A percentile compares a stretch with the other conserved stretches of the same genome.
Evolutionary conservation across 2,888 invertebrate genomes (phyloP).

Genomic region (Drosophila kanekoi): DNA sequence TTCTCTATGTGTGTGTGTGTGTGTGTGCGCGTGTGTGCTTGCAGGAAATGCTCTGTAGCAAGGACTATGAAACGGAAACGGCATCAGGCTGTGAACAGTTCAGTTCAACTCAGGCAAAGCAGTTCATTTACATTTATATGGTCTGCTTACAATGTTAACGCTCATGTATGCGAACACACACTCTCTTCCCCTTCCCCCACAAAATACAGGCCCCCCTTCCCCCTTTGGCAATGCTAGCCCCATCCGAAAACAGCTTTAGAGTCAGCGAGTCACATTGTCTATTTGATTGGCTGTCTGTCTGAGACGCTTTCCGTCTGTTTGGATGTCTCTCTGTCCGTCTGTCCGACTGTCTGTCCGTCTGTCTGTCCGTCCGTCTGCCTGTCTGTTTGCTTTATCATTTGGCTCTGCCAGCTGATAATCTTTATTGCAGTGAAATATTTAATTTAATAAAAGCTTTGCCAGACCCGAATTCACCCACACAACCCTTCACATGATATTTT

Average conservation of each 20-base stretch:
- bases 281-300: slow-evolving; percentile 59
- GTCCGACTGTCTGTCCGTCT: slow-evolving; percentile 1
- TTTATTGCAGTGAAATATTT: slow-evolving; percentile 78
- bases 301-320: slow-evolving; percentile 19
- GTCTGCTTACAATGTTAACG: slow-evolving; percentile 81
- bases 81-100: slow-evolving; percentile 71
- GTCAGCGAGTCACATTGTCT: slow-evolving; percentile 75
- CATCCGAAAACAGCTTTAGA: slow-evolving; percentile 48
- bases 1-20: slow-evolving; percentile 19
- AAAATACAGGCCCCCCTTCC: neutral
- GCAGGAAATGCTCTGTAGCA: slow-evolving; percentile 74
- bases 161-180: slow-evolving; percentile 65
- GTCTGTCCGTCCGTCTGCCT: slow-evolving; percentile 22
- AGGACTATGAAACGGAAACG: slow-evolving; percentile 79
- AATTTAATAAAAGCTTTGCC: slow-evolving; percentile 74
- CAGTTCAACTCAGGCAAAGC: slow-evolving; percentile 56
- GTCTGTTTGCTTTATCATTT: slow-evolving; percentile 68
- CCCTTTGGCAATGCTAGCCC: neutral
- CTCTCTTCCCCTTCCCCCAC: slow-evolving; percentile 3
- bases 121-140: slow-evolving; percentile 81
- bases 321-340: slow-evolving; percentile 8
- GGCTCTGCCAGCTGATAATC: slow-evolving; percentile 77
- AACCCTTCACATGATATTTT: slow-evolving; percentile 64
- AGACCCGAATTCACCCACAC: slow-evolving; percentile 1
- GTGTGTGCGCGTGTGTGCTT: slow-evolving; percentile 25